Evolutionary conservation across 2,888 invertebrate species (phyloP), one percentile per base, ranked within the genome.

Genomic region (Biston betularia): DNA sequence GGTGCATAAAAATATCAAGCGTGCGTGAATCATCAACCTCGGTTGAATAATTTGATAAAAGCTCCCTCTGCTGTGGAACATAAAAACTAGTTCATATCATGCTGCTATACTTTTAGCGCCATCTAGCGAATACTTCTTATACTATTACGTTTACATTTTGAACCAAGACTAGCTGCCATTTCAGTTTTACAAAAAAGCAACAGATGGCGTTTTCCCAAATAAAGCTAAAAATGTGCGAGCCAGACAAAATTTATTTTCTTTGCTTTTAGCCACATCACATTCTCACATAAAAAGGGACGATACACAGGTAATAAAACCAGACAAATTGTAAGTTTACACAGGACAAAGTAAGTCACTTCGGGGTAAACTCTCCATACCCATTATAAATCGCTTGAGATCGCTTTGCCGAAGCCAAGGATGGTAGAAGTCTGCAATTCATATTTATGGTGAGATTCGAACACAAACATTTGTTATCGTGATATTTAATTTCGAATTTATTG

Each of bases 341-440:
- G 65, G 57, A 73, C 62, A 62, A 60, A 58, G 52, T 48, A 34
- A 67, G 54, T 52, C 52, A 57, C 56, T 57, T 60, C 38, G 75
- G n/a, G 71, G 72, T 66, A 65, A 78, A 77, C 71, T 72, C 50
- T 59, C 83, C 90, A 84, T 92, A 92, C 92, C 92, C 83, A 90
- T 86, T 67, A 92, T 85, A 72, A 81, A 84, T 80, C 84, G 85
- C 70, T 82, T 86, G 78, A 90, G 80, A 78, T 88, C 83, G 75
- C 84, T 86, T 72, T 83, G 87, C 58, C 82, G 86, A 75, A 82
- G 85, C 78, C 82, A 83, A 69, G 87, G 84, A 73, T 85, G 86
- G 70, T 80, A 88, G 77, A 85, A 85, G 79, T 90, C 91, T 92
- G 91, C 63, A 90, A 91, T 81, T 59, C 64, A 15, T 60, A 54